phyloP scores from a whole-genome alignment of 2,888 invertebrate genomes.

The Tetranychus piercei region DNA sequence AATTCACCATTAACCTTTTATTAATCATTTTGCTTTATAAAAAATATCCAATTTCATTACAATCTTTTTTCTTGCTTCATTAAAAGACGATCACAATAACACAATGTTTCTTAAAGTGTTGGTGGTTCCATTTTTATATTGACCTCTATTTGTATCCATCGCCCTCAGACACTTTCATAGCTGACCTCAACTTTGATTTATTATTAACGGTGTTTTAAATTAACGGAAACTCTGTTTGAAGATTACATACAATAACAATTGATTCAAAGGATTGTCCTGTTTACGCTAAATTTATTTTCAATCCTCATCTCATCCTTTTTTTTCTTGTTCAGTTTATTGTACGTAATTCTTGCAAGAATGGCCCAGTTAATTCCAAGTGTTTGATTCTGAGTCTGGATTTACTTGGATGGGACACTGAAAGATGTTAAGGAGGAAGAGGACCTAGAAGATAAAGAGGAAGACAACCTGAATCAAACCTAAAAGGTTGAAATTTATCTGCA shows the following conservation, averaged over 20 bases:
- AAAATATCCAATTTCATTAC: no score
- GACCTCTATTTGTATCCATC: background rate
- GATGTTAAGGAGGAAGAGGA: no score
- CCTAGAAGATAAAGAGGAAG: no score
- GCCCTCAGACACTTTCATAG: background rate
- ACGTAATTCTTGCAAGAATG: no score
- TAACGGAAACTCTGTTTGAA: background rate
- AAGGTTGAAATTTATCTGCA: no score
- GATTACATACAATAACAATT: background rate
- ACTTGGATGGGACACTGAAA: no score
- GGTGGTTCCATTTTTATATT: background rate
- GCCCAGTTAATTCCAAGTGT: no score
- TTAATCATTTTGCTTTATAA: no score
- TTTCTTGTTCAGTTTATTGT: background rate
- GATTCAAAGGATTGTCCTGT: background rate
- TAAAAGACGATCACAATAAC: background rate
- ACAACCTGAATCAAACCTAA: no score
- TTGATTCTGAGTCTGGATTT: no score
- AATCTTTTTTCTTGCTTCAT: no score
- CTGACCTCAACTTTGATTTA: background rate
- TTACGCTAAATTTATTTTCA: background rate
- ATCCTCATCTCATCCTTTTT: background rate
- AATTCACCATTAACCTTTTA: no score
- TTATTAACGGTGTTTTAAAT: background rate
- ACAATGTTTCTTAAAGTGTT: background rate